Conservation (phyloP, 2,797 vertebrate genomes). For the Pelobates cultripes region DNA sequence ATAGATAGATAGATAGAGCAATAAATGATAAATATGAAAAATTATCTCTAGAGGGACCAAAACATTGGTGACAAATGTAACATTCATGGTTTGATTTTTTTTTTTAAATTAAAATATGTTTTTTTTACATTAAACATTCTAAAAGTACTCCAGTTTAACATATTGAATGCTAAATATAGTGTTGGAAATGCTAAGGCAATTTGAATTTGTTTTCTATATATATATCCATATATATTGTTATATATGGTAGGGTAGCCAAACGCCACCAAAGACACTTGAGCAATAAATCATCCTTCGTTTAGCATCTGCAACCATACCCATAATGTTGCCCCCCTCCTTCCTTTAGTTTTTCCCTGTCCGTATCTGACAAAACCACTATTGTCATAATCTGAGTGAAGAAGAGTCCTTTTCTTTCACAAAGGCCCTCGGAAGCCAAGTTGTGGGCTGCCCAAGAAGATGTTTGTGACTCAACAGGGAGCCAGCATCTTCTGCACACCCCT, state of each 20-base stretch:
- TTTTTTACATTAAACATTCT: no score
- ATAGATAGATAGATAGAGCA: no score
- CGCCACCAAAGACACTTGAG: conserved; percentile 87
- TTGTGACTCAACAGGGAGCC: conserved; percentile 84
- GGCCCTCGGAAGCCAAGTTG: conserved; percentile 89
- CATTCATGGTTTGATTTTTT: no score
- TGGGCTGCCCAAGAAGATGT: conserved; percentile 86
- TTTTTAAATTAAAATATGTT: no score
- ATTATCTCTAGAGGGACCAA: no score
- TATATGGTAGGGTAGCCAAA: conserved; percentile 91
- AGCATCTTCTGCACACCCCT: conserved; percentile 67
- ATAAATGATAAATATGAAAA: no score
- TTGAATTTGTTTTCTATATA: no score
- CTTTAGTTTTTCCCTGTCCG: conserved; percentile 80
- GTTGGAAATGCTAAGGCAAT: no score
- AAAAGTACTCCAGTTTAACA: no score
- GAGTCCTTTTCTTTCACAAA: conserved; percentile 91
- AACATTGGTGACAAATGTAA: no score
- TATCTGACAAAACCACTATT: conserved; percentile 91
- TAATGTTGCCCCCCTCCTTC: conserved; percentile 79
- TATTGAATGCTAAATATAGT: no score
- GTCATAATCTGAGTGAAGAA: conserved; percentile 88
- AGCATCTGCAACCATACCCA: conserved; percentile 86
- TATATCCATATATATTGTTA: no score
- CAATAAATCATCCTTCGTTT: conserved; percentile 93